These are phyloP conservation scores for Diorhabda sublineata DNA, from an alignment of 1,140 invertebrate genomes.

Conservation along the genomic window DNA sequence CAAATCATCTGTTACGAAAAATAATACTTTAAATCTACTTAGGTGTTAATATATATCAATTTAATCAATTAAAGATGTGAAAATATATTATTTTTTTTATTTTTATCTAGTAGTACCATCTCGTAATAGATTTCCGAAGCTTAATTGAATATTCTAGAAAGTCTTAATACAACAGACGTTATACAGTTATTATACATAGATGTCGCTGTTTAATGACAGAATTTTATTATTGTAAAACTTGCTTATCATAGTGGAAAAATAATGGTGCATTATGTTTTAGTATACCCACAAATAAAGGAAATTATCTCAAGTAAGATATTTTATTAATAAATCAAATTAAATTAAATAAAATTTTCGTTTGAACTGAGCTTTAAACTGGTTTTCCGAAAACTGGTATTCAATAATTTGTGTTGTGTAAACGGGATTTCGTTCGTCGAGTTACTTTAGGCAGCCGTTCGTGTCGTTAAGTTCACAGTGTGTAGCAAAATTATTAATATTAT, in stretches of 20 bases:
- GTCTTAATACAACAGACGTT: background rate
- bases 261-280: constrained; percentile 37
- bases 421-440: constrained; percentile 21
- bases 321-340: too few relatives aligned
- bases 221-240: constrained; percentile 33
- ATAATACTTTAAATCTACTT: too few relatives aligned
- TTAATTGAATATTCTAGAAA: too few relatives aligned
- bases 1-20: too few relatives aligned
- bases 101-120: too few relatives aligned
- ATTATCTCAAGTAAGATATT: too few relatives aligned
- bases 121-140: too few relatives aligned
- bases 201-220: constrained; percentile 10
- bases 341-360: background rate
- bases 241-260: constrained; percentile 35
- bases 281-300: background rate
- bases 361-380: constrained; percentile 10
- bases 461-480: constrained; percentile 28
- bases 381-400: constrained; percentile 8
- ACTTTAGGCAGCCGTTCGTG: constrained; percentile 28
- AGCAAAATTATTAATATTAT: constrained; percentile 21
- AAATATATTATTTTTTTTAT: too few relatives aligned
- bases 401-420: constrained; percentile 21
- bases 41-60: too few relatives aligned
- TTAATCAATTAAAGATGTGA: too few relatives aligned
- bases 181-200: constrained; percentile 10